Evolutionary conservation across 2,113 vertebrate genomes (phyloP).

Genomic region (Engraulis encrasicolus): DNA sequence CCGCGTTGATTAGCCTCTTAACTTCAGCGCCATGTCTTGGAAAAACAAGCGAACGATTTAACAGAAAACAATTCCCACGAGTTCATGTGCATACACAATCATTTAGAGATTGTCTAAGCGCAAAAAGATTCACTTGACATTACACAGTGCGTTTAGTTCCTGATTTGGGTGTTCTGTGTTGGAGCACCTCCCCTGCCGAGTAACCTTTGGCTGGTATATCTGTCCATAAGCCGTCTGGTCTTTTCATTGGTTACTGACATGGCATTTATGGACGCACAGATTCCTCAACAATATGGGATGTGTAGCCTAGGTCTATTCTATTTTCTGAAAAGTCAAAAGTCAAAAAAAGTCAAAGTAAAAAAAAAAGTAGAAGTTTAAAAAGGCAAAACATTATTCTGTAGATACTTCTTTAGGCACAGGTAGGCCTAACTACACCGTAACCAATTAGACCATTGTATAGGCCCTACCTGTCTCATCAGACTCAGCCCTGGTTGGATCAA

Average conservation of each 20-base stretch:
- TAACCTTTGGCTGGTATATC: conserved; percentile 12
- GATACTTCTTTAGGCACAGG: no score
- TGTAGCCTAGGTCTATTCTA: no score
- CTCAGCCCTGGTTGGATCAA: no score
- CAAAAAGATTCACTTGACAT: not conserved
- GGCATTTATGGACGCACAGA: not conserved
- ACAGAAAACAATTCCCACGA: not conserved
- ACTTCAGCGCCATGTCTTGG: not conserved
- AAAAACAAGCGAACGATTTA: no score
- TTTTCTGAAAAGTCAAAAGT: no score
- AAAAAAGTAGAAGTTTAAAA: no score
- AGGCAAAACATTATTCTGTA: no score
- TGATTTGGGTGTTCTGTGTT: not conserved
- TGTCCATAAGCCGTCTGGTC: not conserved
- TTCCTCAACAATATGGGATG: not conserved
- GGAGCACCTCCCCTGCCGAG: not conserved
- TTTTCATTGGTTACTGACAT: conserved; percentile 19
- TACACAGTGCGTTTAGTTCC: conserved; percentile 2
- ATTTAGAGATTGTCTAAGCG: not conserved
- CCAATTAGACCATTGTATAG: no score
- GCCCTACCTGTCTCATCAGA: no score
- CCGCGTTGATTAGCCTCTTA: not conserved
- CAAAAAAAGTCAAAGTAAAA: no score
- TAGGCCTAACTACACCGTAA: no score
- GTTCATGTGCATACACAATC: no score